phyloP scores from a whole-genome alignment of 2,888 invertebrate species.

The Dermolepida albohirtum region DNA sequence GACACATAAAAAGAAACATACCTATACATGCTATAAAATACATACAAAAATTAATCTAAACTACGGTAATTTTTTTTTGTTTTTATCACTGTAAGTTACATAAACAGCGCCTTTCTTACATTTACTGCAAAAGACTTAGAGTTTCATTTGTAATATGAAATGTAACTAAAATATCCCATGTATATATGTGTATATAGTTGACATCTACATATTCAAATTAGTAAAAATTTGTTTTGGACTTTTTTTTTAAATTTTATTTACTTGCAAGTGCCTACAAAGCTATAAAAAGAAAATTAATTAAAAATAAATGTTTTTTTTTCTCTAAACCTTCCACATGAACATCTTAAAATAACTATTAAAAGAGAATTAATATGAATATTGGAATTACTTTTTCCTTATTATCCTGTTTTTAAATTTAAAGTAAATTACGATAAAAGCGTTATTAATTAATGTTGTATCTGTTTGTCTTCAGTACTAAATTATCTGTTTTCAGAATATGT shows the following conservation, averaged over 20 bases:
- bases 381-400: too few relatives aligned
- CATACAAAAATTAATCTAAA: constrained; percentile 17
- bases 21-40: constrained; percentile 24
- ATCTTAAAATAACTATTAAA: too few relatives aligned
- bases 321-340: too few relatives aligned
- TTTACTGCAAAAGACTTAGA: background rate
- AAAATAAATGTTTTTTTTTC: background rate
- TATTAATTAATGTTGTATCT: background rate
- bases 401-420: too few relatives aligned
- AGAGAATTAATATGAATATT: too few relatives aligned
- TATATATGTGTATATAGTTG: background rate
- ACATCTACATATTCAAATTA: constrained; percentile 9
- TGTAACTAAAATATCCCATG: too few relatives aligned
- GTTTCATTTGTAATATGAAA: too few relatives aligned
- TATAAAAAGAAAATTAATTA: background rate
- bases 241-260: background rate
- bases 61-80: constrained; percentile 12
- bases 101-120: background rate
- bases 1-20: background rate
- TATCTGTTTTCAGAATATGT: background rate
- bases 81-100: background rate
- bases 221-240: background rate
- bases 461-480: background rate
- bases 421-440: background rate
- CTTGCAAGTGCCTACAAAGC: constrained; percentile 19